Evolutionary conservation across 2,797 vertebrate genomes (phyloP).

Genomic region (Onychomys arenicola): DNA sequence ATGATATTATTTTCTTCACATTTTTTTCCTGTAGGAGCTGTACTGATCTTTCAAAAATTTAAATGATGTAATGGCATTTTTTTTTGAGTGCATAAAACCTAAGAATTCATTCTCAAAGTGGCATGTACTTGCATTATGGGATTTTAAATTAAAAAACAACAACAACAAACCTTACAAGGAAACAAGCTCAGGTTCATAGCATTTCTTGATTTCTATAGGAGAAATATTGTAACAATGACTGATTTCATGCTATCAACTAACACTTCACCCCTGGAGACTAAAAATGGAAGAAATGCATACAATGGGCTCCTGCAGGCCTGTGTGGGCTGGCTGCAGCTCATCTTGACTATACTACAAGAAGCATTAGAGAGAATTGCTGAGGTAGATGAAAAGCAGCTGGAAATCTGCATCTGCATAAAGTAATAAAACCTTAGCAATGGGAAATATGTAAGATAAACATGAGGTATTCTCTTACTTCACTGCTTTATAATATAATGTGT

Average conservation of each 20-base stretch:
- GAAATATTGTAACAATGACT: neutral
- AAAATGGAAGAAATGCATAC: neutral
- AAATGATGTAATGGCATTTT: constrained; percentile 43
- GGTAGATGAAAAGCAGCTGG: neutral
- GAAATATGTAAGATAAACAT: neutral
- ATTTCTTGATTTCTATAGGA: neutral
- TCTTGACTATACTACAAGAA: neutral
- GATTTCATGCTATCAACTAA: neutral
- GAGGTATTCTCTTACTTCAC: neutral
- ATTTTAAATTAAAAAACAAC: constrained; percentile 9
- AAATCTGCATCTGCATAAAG: neutral
- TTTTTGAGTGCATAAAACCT: neutral
- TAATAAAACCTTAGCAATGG: neutral
- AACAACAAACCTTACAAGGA: neutral
- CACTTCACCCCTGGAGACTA: neutral
- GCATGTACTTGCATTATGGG: neutral
- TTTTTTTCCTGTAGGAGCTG: neutral
- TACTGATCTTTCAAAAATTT: constrained; percentile 6
- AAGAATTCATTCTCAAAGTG: constrained; percentile 35
- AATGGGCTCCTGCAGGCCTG: neutral
- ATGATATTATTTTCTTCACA: neutral
- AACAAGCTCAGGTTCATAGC: neutral
- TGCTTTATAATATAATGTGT: neutral
- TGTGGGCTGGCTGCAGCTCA: neutral
- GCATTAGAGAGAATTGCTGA: neutral